A percentile compares a stretch with the other conserved stretches of the same genome.
Conservation (phyloP, 2,888 invertebrate genomes). For the Microchrysa polita region DNA sequence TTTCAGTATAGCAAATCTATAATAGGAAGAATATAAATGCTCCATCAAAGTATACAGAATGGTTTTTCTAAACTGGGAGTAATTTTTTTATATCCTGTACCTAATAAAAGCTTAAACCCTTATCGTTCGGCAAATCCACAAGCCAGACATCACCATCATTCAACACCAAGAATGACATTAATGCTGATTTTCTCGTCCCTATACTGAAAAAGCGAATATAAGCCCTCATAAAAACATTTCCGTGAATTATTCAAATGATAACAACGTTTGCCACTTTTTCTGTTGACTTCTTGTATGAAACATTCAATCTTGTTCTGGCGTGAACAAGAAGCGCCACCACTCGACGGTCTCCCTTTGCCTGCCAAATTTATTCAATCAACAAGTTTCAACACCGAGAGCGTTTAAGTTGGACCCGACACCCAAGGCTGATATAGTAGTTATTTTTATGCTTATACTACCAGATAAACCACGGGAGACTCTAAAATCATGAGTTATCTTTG, state of each 20-base stretch:
- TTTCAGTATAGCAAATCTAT: no score
- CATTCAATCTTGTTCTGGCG: background rate
- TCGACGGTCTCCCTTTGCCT: background rate
- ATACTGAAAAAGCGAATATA: background rate
- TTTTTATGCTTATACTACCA: background rate
- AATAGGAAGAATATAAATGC: no score
- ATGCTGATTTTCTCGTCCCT: no score
- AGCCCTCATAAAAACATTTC: conserved; percentile 29
- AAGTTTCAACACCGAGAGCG: background rate
- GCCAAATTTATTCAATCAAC: conserved; percentile 25
- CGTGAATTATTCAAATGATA: conserved; percentile 20
- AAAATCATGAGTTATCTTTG: background rate
- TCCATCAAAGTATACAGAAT: no score
- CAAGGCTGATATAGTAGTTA: no score
- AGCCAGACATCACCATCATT: no score
- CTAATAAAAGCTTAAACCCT: no score
- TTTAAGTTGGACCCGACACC: background rate
- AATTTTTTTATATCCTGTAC: no score
- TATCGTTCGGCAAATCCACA: no score
- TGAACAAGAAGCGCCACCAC: background rate
- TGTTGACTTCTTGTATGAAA: no score
- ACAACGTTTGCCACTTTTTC: conserved; percentile 17
- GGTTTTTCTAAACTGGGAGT: no score
- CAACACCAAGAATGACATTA: no score
- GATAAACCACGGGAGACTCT: background rate